Percentiles rank a stretch among this genome's conserved stretches.
phyloP scores from a whole-genome alignment of 2,888 invertebrate species.

The Drosophila kanekoi region DNA sequence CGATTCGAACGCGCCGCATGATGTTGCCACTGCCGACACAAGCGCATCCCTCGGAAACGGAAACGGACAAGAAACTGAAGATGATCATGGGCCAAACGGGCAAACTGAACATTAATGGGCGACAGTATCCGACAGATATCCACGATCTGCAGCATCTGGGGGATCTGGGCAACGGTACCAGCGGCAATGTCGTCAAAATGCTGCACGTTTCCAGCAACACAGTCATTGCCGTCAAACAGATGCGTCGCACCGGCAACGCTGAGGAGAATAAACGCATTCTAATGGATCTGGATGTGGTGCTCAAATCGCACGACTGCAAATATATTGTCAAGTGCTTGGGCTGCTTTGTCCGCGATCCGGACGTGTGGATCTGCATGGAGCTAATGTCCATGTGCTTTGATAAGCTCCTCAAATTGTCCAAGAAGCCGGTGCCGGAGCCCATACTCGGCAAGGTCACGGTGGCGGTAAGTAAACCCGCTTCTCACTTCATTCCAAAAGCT shows the following conservation, averaged over 20 bases:
- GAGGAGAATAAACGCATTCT: conserved; percentile 99
- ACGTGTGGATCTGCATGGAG: conserved; percentile 99
- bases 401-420: conserved; percentile 94
- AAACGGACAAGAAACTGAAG: conserved; percentile 93
- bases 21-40: conserved; percentile 87
- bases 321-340: conserved; percentile 99
- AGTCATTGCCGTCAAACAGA: conserved; percentile 98
- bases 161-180: conserved; percentile 97
- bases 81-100: conserved; percentile 98
- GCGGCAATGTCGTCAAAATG: conserved; percentile 99
- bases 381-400: conserved; percentile 99
- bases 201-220: conserved; percentile 93
- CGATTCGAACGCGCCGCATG: conserved; percentile 86
- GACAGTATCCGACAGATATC: conserved; percentile 92
- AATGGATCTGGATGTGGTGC: conserved; percentile 99
- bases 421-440: conserved; percentile 96
- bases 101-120: conserved; percentile 92
- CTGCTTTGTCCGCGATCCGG: conserved; percentile 98
- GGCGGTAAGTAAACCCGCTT: conserved; percentile 89
- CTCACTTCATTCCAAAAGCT: too few species aligned
- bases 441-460: conserved; percentile 99
- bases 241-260: conserved; percentile 97
- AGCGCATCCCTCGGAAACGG: conserved; percentile 89
- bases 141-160: conserved; percentile 94
- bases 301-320: conserved; percentile 98